Base-by-base conservation (phyloP, 2,888 invertebrate genomes). In the Rhamnusium bicolor region DNA sequence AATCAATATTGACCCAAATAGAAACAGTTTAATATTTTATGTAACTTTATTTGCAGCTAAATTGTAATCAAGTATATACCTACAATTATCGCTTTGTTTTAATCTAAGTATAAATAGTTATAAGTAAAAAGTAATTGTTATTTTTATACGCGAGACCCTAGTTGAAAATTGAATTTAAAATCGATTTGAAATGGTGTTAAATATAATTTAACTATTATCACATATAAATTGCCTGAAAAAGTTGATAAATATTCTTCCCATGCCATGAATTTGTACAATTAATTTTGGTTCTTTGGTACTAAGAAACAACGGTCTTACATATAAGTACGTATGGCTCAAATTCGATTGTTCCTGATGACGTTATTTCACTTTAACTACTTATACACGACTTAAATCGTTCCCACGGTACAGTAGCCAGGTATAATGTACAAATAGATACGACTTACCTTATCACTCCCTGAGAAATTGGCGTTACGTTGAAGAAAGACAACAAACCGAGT, bases 291-390 rank as follows among this genome's bases (percentile, higher is more conserved):
- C 71, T 76, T 56, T 63, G 67, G 40, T 32, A 62, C 51, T 56
- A 49, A 49, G 27, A 27, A 27, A 32, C 32, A 47, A 27, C 65
- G 32, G 14, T 29, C 32, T 29, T 65, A 65, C n/a, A 47, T 16
- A n/a, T 14, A 29, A 14, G 58, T 58, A 19, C 68, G 29, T 75
- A 75, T 69, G 77, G 75, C 65, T 62, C 71, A 56, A 40, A 68
- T 74, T 77, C 75, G 68, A 72, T 72, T 74, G 74, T 72, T 71
- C 49, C 49, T 60, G 69, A 68, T 79, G 80, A 82, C 81, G 82
- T 79, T 81, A 85, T 85, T 83, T 84, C 85, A 84, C 85, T 83
- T 84, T 85, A 84, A 85, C 83, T 83, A 82, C 82, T 82, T 79
- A 80, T 80, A 80, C 85, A 85, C 85, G 85, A 85, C 82, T 84